Evolutionary conservation across 2,888 invertebrate species (phyloP), one percentile per base, ranked within the genome.

Genomic region (Cephus sareptanus): DNA sequence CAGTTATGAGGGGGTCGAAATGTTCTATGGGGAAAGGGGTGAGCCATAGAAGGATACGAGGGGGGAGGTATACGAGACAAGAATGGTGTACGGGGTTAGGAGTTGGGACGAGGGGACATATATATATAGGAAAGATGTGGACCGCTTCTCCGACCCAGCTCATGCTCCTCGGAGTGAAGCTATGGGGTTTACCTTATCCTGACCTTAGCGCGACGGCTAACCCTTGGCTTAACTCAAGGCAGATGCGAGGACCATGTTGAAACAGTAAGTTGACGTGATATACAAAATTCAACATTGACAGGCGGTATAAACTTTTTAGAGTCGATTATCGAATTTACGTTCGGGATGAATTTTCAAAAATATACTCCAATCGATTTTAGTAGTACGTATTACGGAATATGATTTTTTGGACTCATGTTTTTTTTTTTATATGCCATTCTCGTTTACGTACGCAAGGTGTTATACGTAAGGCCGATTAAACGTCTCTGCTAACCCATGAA

Each of bases 161-260:
- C 77, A 75, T 76, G 75, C 76, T 75, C 73, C 79, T 75, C 73
- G 75, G 40, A 75, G 76, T 37, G 76, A 80, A 83, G 79, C 80
- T 82, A 82, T 80, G 81, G 81, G 81, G 78, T 81, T 84, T 84
- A 83, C 84, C 82, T 83, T 83, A 84, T 81, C 82, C 83, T 74
- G 75, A 77, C 78, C 79, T 81, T 78, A 75, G 75, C 79, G 69
- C 79, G 73, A 78, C 75, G 80, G 73, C 81, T 81, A 81, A 82
- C 83, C 81, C 74, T 76, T 74, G 80, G 83, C 82, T 84, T 83
- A 84, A 84, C 83, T 81, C 71, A 76, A 79, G 40, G 78, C 79
- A 40, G 76, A 77, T 71, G 73, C 81, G 77, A 77, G 70, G 73
- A 78, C 74, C 77, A 34, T 34, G 69, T 70, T 34, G 30, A 56